Evolutionary conservation across 2,797 vertebrate genomes (phyloP).

Genomic region (Pseudochirops cupreus): DNA sequence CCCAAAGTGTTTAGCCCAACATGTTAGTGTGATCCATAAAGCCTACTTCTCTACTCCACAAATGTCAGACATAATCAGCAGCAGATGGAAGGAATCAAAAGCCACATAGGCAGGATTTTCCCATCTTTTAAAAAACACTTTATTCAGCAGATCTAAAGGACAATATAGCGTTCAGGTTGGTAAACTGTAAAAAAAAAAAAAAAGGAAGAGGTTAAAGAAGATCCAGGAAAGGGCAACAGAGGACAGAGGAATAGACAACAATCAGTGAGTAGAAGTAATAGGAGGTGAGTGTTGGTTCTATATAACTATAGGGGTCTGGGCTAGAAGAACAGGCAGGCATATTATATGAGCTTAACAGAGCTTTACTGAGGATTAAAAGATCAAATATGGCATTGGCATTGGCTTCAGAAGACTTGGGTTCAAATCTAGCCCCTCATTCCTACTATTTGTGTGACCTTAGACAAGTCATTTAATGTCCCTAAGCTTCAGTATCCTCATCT

Average conservation of each 20-base stretch:
- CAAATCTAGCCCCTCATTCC: neutral
- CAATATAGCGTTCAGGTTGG: neutral
- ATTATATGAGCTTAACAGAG: neutral
- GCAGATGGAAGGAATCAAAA: slow-evolving; percentile 22
- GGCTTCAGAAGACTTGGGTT: neutral
- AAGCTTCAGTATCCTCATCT: neutral
- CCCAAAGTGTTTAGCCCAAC: neutral
- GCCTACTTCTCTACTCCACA: neutral
- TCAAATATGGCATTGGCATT: neutral
- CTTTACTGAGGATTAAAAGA: neutral
- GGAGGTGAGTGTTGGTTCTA: neutral
- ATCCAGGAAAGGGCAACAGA: neutral
- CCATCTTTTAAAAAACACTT: slow-evolving; percentile 31
- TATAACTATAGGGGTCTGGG: neutral
- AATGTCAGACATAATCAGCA: neutral
- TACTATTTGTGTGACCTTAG: neutral
- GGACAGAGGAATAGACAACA: neutral
- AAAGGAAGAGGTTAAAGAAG: neutral
- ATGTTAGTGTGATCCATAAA: neutral
- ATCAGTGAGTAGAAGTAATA: neutral
- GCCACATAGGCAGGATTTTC: slow-evolving; percentile 5
- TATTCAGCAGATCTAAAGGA: neutral
- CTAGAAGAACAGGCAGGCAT: neutral
- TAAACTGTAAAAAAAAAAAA: no score
- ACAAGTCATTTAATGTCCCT: no score